phyloP scores from a whole-genome alignment of 23 tunicate genomes.

The Diplosoma virens region DNA sequence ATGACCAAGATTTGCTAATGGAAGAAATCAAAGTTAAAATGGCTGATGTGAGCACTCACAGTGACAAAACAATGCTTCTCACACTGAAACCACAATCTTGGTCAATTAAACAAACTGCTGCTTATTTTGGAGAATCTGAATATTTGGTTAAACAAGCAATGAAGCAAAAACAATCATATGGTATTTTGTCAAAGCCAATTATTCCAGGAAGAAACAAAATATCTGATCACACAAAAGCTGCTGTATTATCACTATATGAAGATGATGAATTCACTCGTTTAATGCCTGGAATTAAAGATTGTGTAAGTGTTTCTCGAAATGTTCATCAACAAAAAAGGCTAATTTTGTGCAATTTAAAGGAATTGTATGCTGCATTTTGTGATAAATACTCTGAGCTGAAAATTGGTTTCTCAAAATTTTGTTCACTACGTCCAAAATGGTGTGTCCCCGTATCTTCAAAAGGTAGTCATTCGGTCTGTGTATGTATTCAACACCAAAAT shows the following conservation, averaged over 20 bases:
- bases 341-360: background rate
- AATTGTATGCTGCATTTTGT: background rate
- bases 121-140: conserved; percentile 13
- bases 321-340: background rate
- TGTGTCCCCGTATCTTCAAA: background rate
- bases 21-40: background rate
- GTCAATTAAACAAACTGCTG: conserved; percentile 9
- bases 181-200: background rate
- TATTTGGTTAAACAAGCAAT: conserved; percentile 3
- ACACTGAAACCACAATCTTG: conserved; percentile 7
- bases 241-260: background rate
- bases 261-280: background rate
- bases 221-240: background rate
- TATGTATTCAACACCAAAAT: conserved; percentile 4
- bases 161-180: conserved; percentile 11
- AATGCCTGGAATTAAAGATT: conserved; percentile 1
- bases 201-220: conserved; percentile 6
- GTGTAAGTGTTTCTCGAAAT: background rate
- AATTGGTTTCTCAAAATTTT: conserved; percentile 6
- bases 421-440: background rate
- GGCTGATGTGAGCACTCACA: background rate
- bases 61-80: background rate
- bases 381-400: background rate
- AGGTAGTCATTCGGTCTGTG: conserved; percentile 5
- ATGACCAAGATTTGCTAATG: conserved; percentile 7